Evolutionary conservation across 1,140 invertebrate species (phyloP), one percentile per base, ranked within the genome.

Genomic region (Chionoecetes opilio): DNA sequence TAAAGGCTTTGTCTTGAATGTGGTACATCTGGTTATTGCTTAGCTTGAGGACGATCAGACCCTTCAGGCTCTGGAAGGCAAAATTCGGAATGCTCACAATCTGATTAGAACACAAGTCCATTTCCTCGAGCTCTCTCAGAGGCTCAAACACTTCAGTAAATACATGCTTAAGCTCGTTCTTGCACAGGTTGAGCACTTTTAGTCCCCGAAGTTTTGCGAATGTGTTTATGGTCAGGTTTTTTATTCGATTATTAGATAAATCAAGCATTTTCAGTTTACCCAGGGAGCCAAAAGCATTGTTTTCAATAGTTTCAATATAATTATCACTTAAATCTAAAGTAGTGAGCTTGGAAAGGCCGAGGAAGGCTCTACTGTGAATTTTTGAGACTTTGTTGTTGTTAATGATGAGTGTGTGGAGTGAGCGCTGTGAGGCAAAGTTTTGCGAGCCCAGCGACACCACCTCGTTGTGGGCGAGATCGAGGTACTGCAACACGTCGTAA

Each of bases 261-360:
- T 96, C 95, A 26, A 96, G 87, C 0, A 85, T 86, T 95, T 85
- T 94, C 46, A 96, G 82, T n/a, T 95, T 95, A 2, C 63, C 89
- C 37, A 96, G 93, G 34, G 95, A 93, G 46, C 93, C 82, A 35
- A 96, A 96, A 41, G 96, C 95, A 86, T 94, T 92, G 46, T 87
- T 95, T 92, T 96, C 95, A 94, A 96, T 94, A 17, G 63, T 94
- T 92, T 96, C 96, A 21, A 96, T 95, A 90, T 96, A 96, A 93
- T 96, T 96, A 84, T 96, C 92, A 93, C 96, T 96, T 26, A 95
- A 63, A 90, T 96, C 96, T 82, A 96, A 87, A 35, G 89, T 82
- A 37, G 86, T 91, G 75, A 96, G 93, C 29, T 95, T 94, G 63
- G 96, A 94, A 53, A 96, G 91, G 21, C 96, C 96, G 38, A 95